Evolutionary conservation across 2,113 vertebrate species (phyloP).

Genomic region (Datnioides undecimradiatus): DNA sequence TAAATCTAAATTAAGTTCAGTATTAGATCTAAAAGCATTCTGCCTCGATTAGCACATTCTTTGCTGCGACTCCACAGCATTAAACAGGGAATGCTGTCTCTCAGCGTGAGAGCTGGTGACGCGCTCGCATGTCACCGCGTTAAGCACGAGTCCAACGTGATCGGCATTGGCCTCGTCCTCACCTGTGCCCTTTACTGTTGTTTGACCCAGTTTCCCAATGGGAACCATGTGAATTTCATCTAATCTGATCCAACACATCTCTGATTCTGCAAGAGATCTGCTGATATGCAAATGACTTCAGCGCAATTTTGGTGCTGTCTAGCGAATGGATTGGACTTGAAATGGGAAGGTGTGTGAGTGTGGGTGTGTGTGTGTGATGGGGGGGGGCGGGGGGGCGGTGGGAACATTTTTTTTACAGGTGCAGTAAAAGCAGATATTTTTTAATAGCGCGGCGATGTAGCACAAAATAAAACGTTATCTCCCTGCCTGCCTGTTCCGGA

Average conservation of each 20-base stretch:
- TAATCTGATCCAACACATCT: constrained; percentile 50
- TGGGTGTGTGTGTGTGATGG: too few relatives aligned
- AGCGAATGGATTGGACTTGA: constrained; percentile 21
- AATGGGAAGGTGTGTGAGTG: neutral
- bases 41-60: neutral
- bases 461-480: constrained; percentile 8
- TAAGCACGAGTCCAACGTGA: too few relatives aligned
- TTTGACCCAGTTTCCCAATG: constrained; percentile 40
- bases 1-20: neutral
- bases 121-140: neutral
- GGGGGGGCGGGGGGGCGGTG: too few relatives aligned
- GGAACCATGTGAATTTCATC: constrained; percentile 35
- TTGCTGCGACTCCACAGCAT: too few relatives aligned
- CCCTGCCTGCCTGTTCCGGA: neutral
- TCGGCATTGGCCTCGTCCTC: neutral
- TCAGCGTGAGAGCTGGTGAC: neutral
- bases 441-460: neutral
- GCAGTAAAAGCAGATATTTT: constrained; percentile 31
- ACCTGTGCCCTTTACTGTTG: neutral
- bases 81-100: too few relatives aligned
- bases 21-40: neutral
- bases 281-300: constrained; percentile 45
- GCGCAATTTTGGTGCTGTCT: constrained; percentile 2
- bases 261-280: constrained; percentile 41
- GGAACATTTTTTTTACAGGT: neutral